A percentile compares a stretch with the other conserved stretches of the same genome.
Evolutionary conservation across 37 sponge, comb jelly and placozoan genomes (phyloP).

Genomic region (Bolinopsis microptera): DNA sequence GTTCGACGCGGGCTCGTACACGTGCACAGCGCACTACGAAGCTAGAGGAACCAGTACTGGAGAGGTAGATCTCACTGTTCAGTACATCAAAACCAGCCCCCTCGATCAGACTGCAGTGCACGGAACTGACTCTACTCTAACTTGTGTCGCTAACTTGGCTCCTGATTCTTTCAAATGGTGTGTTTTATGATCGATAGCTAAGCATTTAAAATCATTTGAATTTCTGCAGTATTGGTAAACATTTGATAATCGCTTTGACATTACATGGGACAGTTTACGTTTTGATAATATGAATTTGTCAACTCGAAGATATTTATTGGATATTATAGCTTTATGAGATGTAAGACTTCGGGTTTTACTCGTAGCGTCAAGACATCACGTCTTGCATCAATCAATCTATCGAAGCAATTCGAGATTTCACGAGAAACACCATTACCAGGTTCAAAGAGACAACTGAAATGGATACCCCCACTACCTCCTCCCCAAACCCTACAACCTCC

Average conservation of each 20-base stretch:
- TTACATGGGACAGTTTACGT: too few species aligned
- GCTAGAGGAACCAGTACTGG: not conserved
- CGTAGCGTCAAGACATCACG: not conserved
- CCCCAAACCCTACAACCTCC: constrained; percentile 18
- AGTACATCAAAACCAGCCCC: not conserved
- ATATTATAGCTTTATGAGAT: too few species aligned
- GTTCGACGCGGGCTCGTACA: constrained; percentile 4
- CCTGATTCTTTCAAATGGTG: not conserved
- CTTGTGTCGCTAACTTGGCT: constrained; percentile 35
- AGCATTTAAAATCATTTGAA: too few species aligned
- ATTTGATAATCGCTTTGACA: too few species aligned
- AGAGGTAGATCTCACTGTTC: not conserved
- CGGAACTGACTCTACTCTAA: not conserved
- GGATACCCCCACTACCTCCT: not conserved
- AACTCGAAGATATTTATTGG: too few species aligned
- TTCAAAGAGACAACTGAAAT: not conserved
- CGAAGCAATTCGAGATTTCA: too few species aligned
- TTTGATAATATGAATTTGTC: too few species aligned
- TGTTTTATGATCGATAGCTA: too few species aligned
- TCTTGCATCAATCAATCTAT: too few species aligned
- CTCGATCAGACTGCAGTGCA: not conserved
- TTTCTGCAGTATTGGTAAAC: too few species aligned
- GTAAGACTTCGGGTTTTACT: too few species aligned
- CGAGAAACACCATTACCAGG: too few species aligned
- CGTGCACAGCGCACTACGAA: constrained; percentile 30